These are phyloP conservation scores for Euplexia lucipara DNA, from an alignment of 2,888 invertebrate genomes.

Conservation along the genomic window DNA sequence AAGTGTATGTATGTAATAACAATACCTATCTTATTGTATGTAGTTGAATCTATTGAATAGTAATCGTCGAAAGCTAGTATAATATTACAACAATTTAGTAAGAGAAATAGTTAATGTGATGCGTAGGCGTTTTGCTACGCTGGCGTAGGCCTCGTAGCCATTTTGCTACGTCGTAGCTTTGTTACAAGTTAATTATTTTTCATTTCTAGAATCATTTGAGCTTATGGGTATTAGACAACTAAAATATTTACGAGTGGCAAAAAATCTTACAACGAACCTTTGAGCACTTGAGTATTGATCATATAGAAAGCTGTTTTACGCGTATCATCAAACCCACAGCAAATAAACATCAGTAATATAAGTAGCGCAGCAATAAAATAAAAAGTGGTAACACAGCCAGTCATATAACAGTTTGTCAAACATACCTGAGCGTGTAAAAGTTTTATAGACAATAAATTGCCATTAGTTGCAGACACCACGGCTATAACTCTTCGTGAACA, in stretches of 20 bases:
- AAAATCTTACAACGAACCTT: not conserved
- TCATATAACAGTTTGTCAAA: slow-evolving; percentile 61
- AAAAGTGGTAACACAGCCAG: slow-evolving; percentile 43
- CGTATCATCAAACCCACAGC: slow-evolving; percentile 20
- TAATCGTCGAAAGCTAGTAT: not conserved
- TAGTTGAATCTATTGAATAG: not conserved
- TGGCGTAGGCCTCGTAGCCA: slow-evolving; percentile 31
- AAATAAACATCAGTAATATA: slow-evolving; percentile 49
- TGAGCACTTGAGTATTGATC: slow-evolving; percentile 11
- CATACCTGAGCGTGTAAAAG: slow-evolving; percentile 69
- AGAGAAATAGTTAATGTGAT: too few species aligned
- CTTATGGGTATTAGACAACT: too few species aligned
- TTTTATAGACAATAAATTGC: slow-evolving; percentile 80
- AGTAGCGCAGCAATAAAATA: slow-evolving; percentile 48
- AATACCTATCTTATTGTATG: not conserved
- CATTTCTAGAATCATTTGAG: not conserved
- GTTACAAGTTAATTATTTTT: not conserved
- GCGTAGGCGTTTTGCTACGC: slow-evolving; percentile 21
- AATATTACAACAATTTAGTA: too few species aligned
- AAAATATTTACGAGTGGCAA: too few species aligned
- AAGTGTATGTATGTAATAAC: slow-evolving; percentile 1
- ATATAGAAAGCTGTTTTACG: slow-evolving; percentile 39
- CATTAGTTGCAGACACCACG: slow-evolving; percentile 73
- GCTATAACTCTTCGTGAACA: slow-evolving; percentile 76
- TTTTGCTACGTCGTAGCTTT: slow-evolving; percentile 32